phyloP scores from a whole-genome alignment of 2,113 vertebrate genomes.

The Planiliza haematocheilus region DNA sequence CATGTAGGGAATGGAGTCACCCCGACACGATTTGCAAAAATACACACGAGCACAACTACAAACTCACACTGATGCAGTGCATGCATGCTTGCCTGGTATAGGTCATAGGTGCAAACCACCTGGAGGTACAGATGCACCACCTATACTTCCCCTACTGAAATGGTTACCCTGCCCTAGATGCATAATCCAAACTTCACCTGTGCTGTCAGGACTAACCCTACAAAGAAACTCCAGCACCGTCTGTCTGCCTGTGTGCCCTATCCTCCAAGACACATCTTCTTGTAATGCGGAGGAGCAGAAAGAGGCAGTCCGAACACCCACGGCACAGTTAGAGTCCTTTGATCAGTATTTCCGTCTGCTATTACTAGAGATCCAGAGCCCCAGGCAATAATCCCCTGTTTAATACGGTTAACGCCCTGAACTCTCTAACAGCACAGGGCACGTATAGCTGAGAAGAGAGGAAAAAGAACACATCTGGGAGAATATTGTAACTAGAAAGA shows the following conservation, averaged over 20 bases:
- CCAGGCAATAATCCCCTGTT: slow-evolving; percentile 75
- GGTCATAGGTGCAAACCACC: slow-evolving; percentile 18
- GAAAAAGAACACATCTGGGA: slow-evolving; percentile 10
- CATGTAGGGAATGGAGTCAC: slow-evolving; percentile 25
- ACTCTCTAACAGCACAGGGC: slow-evolving; percentile 57
- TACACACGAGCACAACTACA: slow-evolving; percentile 11
- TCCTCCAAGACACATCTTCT: slow-evolving; percentile 58
- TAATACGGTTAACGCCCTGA: slow-evolving; percentile 73
- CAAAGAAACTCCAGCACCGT: slow-evolving; percentile 36
- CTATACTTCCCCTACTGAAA: slow-evolving; percentile 28
- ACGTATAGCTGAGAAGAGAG: slow-evolving; percentile 39
- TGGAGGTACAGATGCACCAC: slow-evolving; percentile 30
- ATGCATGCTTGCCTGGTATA: neutral
- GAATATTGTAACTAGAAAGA: slow-evolving; percentile 11
- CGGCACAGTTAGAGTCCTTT: slow-evolving; percentile 77
- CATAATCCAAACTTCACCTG: slow-evolving; percentile 60
- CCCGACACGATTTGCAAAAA: neutral
- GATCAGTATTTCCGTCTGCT: slow-evolving; percentile 78
- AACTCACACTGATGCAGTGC: neutral
- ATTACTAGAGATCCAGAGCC: slow-evolving; percentile 76
- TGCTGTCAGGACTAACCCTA: slow-evolving; percentile 50
- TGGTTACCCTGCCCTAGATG: slow-evolving; percentile 42
- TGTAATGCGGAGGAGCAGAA: slow-evolving; percentile 72
- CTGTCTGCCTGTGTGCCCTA: slow-evolving; percentile 38
- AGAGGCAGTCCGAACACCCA: slow-evolving; percentile 73